Base-by-base conservation (phyloP, 2,113 vertebrate genomes). In the Neolamprologus fasciatus region DNA sequence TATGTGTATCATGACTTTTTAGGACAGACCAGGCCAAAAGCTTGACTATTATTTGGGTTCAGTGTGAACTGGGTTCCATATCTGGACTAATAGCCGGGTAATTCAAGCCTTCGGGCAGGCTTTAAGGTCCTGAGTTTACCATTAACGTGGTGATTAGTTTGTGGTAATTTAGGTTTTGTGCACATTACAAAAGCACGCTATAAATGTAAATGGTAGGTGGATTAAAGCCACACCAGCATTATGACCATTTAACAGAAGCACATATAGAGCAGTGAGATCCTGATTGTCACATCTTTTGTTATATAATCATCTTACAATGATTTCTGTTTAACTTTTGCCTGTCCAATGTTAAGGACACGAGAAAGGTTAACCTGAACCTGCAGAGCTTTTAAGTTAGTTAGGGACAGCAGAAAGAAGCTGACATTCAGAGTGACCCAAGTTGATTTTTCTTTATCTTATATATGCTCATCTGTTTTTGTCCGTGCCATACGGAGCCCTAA, bases 91-190 rank as follows among this genome's bases (percentile, higher is more conserved):
- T 73, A 73, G 5, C 68, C 6, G 13, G 13, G 21, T 45, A 47
- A 28, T 47, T 47, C 21, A 17, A 45, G 21, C 35, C n/a, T 0
- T 42, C 12, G 0, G 35, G 7, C 0, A 71, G 35, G 35, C 66
- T 73, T 73, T 73, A 42, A 73, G 21, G 21, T 2, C 14, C 4
- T 6, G 5, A 28, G 21, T 73, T 73, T 73, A 45, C 13, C 37
- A 73, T 10, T 73, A 40, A 13, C 7, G 3, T 21, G 35, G 11
- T 40, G 19, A 40, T 68, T 68, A 2, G 35, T 13, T 40, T 68
- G 35, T 40, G 19, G 35, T 40, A 0, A 68, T 21, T 40, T 68
- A 68, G 63, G 63, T 14, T 68, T 68, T 21, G 35, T 40, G 35
- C 19, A 3, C 35, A 21, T 40, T 13, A 68, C n/a, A 40, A 68